Evolutionary conservation across 1,140 invertebrate genomes (phyloP), one percentile per base, ranked within the genome.

Genomic region (Oscheius sp.): DNA sequence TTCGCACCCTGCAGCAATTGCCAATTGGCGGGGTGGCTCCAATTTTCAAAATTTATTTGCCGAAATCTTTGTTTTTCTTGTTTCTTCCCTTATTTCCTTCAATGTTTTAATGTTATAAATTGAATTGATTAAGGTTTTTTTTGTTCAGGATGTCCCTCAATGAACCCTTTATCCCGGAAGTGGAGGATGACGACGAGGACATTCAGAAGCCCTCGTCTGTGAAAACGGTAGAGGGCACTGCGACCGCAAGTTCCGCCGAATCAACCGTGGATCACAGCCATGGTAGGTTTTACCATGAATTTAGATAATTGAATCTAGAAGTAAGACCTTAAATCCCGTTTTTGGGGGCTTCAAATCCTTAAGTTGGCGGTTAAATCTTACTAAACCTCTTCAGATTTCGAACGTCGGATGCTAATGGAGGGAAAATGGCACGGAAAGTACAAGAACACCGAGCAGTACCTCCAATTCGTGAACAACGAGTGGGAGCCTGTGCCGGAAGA

Each of bases 391-490:
- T 36, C 52, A 69, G 67, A 34, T 10, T 69, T 69, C 32, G 31
- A 34, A 0, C 58, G 52, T 26, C 69, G 69, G 15, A 46, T 52
- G 34, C 26, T 71, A 2, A 71, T n/a, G n/a, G n/a, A 71, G 26
- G 58, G 64, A 3, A 71, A 71, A 23, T 71, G 69, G 69, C 64
- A 71, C 15, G 69, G 69, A 34, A 36, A 55, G 45, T 71, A 63
- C 67, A 32, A 64, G 29, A 45, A 32, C 2, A 67, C 32, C n/a
- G 45, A 78, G 0, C 70, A 61, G 13, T 80, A 77, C 38, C 20
- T 81, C 23, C 71, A 80, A 62, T 83, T 66, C 62, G 23, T 74
- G 7, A 45, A 72, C 26, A 55, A 77, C 18, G 73, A 78, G 36
- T 80, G 79, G 79, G 67, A 66, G 36, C 28, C 69, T 2, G 62